phyloP scores from a whole-genome alignment of 2,113 vertebrate species.

The Salvelinus alpinus region DNA sequence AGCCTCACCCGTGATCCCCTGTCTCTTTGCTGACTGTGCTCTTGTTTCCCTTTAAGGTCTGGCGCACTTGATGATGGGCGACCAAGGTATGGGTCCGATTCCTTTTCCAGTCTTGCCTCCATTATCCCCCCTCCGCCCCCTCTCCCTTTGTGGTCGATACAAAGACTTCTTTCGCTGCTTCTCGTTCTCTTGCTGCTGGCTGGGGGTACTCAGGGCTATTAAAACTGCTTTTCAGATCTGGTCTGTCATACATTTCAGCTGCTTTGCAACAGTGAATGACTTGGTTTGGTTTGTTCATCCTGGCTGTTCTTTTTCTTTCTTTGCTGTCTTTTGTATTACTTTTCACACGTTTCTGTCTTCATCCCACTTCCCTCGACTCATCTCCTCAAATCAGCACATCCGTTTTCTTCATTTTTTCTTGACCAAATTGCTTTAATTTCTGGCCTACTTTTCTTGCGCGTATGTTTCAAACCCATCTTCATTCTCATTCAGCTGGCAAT shows the following conservation, averaged over 20 bases:
- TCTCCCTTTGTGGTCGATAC: constrained; percentile 53
- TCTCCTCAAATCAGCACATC: constrained; percentile 4
- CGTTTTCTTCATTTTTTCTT: background rate
- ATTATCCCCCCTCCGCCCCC: constrained; percentile 60
- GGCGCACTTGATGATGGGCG: constrained; percentile 99
- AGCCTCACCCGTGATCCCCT: constrained; percentile 87
- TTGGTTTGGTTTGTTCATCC: constrained; percentile 54
- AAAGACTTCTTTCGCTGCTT: constrained; percentile 71
- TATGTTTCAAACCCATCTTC: background rate
- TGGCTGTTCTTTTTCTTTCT: constrained; percentile 38
- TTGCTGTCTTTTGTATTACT: background rate
- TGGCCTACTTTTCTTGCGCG: constrained; percentile 21
- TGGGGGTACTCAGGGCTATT: constrained; percentile 40
- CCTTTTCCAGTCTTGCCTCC: constrained; percentile 59
- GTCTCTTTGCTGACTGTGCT: constrained; percentile 98
- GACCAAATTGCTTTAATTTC: too few species aligned
- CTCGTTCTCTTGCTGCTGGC: constrained; percentile 65
- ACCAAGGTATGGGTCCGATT: constrained; percentile 99
- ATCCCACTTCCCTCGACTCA: too few species aligned
- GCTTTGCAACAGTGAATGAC: constrained; percentile 70
- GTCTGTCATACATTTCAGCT: constrained; percentile 75
- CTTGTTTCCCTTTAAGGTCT: constrained; percentile 99
- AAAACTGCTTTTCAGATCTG: constrained; percentile 75
- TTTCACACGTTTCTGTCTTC: too few species aligned
- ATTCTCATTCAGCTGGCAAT: background rate